phyloP scores from a whole-genome alignment of 2,888 invertebrate genomes.

The Cephus runcator region DNA sequence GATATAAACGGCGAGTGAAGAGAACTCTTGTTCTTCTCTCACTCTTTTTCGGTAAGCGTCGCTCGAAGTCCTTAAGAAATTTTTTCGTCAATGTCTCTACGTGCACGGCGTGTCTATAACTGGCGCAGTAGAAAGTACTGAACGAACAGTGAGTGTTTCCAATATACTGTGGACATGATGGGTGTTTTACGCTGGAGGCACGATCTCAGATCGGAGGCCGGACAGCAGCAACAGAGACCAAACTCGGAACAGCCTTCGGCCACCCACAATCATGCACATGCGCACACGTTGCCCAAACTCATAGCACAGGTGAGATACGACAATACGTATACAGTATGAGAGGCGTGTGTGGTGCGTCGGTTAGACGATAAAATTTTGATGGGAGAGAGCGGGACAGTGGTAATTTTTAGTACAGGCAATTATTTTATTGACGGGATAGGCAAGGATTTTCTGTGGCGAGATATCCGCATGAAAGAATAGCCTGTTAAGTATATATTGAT shows the following conservation, averaged over 20 bases:
- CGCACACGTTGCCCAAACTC: constrained; percentile 58
- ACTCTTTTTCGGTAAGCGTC: not conserved
- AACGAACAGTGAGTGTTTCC: not conserved
- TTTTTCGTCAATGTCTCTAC: not conserved
- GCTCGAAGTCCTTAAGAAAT: not conserved
- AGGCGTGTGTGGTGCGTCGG: not conserved
- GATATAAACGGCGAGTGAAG: not conserved
- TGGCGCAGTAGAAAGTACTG: not conserved
- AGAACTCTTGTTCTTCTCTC: not conserved
- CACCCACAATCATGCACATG: constrained; percentile 49
- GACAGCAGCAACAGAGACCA: constrained; percentile 43
- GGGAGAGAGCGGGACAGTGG: not conserved
- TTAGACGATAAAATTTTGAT: not conserved
- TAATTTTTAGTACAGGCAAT: not conserved
- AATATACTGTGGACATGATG: constrained; percentile 50
- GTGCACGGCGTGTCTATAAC: not conserved
- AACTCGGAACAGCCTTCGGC: constrained; percentile 38
- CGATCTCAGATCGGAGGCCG: constrained; percentile 63
- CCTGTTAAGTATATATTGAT: not conserved
- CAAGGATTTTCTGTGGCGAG: not conserved
- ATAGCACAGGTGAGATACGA: constrained; percentile 56
- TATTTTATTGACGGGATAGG: not conserved
- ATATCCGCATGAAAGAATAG: not conserved
- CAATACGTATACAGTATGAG: not conserved
- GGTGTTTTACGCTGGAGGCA: constrained; percentile 64